Evolutionary conservation across 1,140 invertebrate genomes (phyloP), one percentile per base, ranked within the genome.

Genomic region (Archivesica marissinica): DNA sequence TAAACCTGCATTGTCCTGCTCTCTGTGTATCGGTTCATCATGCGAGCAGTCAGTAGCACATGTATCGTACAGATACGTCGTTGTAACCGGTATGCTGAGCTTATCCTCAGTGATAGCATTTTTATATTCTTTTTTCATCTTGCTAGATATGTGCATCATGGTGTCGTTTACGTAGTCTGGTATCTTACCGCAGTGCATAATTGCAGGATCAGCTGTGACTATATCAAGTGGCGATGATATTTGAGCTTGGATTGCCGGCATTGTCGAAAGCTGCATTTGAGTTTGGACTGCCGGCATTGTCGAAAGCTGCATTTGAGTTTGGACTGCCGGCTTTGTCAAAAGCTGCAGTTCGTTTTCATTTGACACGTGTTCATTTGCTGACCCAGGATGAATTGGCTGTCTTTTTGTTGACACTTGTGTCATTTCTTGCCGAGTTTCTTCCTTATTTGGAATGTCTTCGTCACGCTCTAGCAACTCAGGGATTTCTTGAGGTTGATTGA

Each of bases 381-480:
- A 1, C 9, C 23, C 17, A n/a, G n/a, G n/a, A 33, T 13, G 15
- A 17, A 20, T 17, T 35, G 13, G 30, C 30, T 64, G 13, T 35
- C 15, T 64, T 1, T 13, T 13, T 35, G 28, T 64, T 0, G 44
- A 72, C 1, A 30, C 23, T 7, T 47, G 2, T 1, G 68, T 72
- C 68, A 50, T 50, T 2, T 50, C 28, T 6, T 50, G 6, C 68
- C 39, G 47, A 72, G 35, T 35, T 33, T 54, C 74, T 54, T 54
- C 70, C 52, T 76, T 41, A 0, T 66, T 66, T 30, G 54, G 38
- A 38, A 35, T 64, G 25, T 79, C 77, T 44, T 64, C 77, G 7
- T 79, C 77, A 3, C 30, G 30, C 13, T 79, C 35, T 64, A 76
- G 23, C 74, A n/a, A 52, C 47, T 79, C 54, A 20, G 77, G 77